Percentiles rank a stretch among this genome's conserved stretches.
These are phyloP conservation scores for Callosobruchus maculatus DNA, from an alignment of 2,888 invertebrate genomes.

Conservation along the genomic window DNA sequence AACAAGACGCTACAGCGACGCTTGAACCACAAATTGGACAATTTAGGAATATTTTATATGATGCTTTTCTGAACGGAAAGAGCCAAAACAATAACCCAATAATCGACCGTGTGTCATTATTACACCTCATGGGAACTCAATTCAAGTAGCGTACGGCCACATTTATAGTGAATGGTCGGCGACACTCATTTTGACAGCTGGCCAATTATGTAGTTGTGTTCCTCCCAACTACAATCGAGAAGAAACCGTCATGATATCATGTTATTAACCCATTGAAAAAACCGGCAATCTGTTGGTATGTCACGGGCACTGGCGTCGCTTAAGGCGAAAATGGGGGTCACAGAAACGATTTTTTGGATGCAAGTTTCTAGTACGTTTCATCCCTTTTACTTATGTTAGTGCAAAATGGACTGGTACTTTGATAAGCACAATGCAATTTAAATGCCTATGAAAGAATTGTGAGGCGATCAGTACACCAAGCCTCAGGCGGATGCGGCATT, in stretches of 20 bases:
- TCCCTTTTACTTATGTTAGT: too few species aligned
- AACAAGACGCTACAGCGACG: too few species aligned
- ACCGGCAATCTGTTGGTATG: not conserved
- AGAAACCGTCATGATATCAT: not conserved
- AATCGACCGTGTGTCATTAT: not conserved
- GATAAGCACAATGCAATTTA: too few species aligned
- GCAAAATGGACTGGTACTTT: too few species aligned
- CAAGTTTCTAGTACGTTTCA: too few species aligned
- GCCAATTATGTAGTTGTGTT: not conserved
- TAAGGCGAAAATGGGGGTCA: not conserved
- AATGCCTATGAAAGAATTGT: too few species aligned
- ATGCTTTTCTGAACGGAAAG: not conserved
- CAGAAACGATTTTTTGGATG: too few species aligned
- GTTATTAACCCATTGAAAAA: not conserved
- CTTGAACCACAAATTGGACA: not conserved
- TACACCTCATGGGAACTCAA: not conserved
- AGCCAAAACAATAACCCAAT: not conserved
- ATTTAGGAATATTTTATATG: not conserved
- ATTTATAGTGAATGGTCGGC: not conserved
- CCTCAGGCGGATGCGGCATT: too few species aligned
- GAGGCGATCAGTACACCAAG: too few species aligned
- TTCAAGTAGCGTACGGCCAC: not conserved
- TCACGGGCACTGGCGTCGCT: not conserved
- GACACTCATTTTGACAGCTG: not conserved
- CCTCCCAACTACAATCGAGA: not conserved